Base-by-base conservation (phyloP, 2,113 vertebrate species). In the Ictidomys tridecemlineatus region DNA sequence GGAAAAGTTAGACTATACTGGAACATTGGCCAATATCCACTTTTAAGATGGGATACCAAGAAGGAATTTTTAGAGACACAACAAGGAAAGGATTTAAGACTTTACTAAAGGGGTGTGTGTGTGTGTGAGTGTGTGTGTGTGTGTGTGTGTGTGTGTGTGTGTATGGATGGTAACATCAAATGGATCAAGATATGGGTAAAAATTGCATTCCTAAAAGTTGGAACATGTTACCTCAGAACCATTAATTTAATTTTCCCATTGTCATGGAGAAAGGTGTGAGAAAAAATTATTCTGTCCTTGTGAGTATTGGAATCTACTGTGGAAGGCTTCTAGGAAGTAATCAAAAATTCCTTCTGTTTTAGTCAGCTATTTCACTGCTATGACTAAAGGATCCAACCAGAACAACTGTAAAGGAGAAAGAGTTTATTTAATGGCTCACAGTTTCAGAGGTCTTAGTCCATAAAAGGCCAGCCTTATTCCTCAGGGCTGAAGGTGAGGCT, bases 111-210 rank as follows among this genome's bases (percentile, higher is more conserved):
- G 13, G 1, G 34, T 58, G 20, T 20, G 8, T 58, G 20, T 58
- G 6, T 4, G 12, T 0, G 1, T 51, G 56, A 2, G 9, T 0
- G 1, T 51, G 13, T 2, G 34, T 56, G 18, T 20, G 8, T 58
- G 20, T 58, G 56, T 4, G 17, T 0, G 1, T 51, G 13, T 2
- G 34, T 56, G 8, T 4, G 17, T 58, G 56, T 58, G 56, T 4
- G 17, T 0, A 1, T 51, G 10, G 22, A 37, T 88, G 39, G 30
- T 12, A 84, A 16, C 34, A 37, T 32, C 30, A 37, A 63, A 77
- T 5, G 12, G n/a, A 3, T 51, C 34, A 67, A 72, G 34, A 77
- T 77, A 76, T 18, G 1, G 28, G n/a, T 18, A 91, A 3, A n/a
- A 63, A 51, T 42, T n/a, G 12, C 16, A 76, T 63, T 72, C 30